Percentiles rank a stretch among this genome's conserved stretches.
Evolutionary conservation across 2,797 vertebrate genomes (phyloP).

Genomic region (Xenops minutus): DNA sequence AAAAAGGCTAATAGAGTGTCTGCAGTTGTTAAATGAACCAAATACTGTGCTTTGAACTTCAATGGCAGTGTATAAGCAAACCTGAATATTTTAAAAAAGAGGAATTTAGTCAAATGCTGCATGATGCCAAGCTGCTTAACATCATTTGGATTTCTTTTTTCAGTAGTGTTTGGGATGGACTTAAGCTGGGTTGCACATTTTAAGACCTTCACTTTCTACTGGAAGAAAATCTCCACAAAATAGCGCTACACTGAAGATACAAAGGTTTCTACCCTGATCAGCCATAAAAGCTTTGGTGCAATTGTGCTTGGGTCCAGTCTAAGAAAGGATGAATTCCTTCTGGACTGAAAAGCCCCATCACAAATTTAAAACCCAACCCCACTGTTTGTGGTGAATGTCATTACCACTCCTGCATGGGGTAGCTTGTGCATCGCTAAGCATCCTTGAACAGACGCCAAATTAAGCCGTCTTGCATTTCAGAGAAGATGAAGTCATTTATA

Average conservation of each 20-base stretch:
- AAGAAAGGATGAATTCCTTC: not conserved
- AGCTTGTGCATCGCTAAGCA: not conserved
- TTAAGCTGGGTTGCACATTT: not conserved
- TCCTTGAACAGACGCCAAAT: not conserved
- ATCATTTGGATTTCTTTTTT: not conserved
- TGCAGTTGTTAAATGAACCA: constrained; percentile 61
- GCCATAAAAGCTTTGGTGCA: not conserved
- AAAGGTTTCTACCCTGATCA: not conserved
- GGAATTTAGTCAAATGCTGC: not conserved
- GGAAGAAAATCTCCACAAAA: not conserved
- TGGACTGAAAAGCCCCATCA: not conserved
- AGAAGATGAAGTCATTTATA: not conserved
- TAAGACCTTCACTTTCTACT: not conserved
- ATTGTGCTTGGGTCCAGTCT: not conserved
- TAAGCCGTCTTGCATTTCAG: not conserved
- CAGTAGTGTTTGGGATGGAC: not conserved
- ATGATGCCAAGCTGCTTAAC: not conserved
- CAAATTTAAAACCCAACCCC: not conserved
- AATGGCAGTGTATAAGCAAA: not conserved
- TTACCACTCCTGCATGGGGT: not conserved
- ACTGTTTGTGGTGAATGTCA: not conserved
- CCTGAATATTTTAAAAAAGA: constrained; percentile 12
- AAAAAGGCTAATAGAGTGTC: constrained; percentile 57
- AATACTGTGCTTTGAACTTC: constrained; percentile 40
- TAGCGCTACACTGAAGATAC: not conserved